Conservation (phyloP, 2,113 vertebrate species). For the Athene noctua region DNA sequence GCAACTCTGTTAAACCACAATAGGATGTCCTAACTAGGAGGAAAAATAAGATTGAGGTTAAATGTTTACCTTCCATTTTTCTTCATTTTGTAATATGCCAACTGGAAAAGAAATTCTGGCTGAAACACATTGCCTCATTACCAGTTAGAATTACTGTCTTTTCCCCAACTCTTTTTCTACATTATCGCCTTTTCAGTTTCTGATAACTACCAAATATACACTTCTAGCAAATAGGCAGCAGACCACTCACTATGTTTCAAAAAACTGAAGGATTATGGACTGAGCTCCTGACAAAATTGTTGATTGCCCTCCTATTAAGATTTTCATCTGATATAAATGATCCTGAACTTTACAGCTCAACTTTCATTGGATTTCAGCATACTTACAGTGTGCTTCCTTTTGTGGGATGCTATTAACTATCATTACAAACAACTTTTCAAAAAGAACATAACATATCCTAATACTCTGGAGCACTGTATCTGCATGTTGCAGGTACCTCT, state of each 20-base stretch:
- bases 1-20: background rate
- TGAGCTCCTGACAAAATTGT: constrained; percentile 11
- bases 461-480: constrained; percentile 32
- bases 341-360: constrained; percentile 14
- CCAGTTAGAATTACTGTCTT: background rate
- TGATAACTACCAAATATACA: background rate
- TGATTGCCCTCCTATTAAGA: constrained; percentile 32
- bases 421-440: constrained; percentile 44
- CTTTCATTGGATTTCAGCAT: background rate
- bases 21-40: background rate
- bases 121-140: background rate
- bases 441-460: constrained; percentile 33
- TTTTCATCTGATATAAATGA: constrained; percentile 30
- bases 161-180: background rate
- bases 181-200: background rate
- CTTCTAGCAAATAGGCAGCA: constrained; percentile 17
- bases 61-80: constrained; percentile 22
- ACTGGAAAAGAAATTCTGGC: background rate
- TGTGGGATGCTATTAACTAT: constrained; percentile 45
- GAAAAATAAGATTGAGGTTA: background rate
- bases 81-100: constrained; percentile 26
- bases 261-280: background rate
- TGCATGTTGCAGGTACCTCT: constrained; percentile 44
- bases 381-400: constrained; percentile 13
- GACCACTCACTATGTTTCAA: background rate